Evolutionary conservation across 2,113 vertebrate genomes (phyloP), one percentile per base, ranked within the genome.

Genomic region (Euleptes europaea): DNA sequence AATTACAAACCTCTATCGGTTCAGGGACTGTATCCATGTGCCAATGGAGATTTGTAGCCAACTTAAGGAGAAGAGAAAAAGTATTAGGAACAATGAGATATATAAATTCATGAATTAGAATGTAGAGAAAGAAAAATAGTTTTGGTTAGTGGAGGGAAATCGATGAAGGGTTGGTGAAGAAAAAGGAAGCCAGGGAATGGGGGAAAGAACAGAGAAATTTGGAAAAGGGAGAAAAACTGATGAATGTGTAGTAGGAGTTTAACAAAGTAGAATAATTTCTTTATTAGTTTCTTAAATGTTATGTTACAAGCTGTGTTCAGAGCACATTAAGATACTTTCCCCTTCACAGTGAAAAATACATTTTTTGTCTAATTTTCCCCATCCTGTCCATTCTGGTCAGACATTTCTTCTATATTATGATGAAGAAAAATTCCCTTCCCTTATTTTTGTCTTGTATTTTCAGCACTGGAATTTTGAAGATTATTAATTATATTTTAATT

Each of bases 21-120:
- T 94, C 90, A 88, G 89, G 90, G 88, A 93, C 86, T 90, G 86
- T 92, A 94, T 93, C 90, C 87, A 92, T 94, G 93, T 95, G 90
- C 90, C 92, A 93, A 83, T 91, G 86, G 87, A 93, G 91, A 89
- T 90, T 92, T 87, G 82, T 90, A 91, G 91, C 94, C 90, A 93
- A 91, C 92, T 94, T 91, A 92, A 89, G 88, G 90, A 90, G 92
- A 78, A 54, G 67, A 87, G 88, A 90, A 91, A 90, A 86, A 84
- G 81, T 84, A 91, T 88, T 88, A 74, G 66, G 90, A 94, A 88
- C 86, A 91, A 92, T 44, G 31, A 79, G 54, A 63, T 31, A 60
- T 23, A 15, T 70, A 7, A 89, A 73, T 57, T 67, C 42, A 47
- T 49, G 26, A 84, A 42, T 57, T 23, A 63, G 23, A 6, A 19